phyloP scores from a whole-genome alignment of 2,888 invertebrate genomes.

The Scrobipalpa costella region DNA sequence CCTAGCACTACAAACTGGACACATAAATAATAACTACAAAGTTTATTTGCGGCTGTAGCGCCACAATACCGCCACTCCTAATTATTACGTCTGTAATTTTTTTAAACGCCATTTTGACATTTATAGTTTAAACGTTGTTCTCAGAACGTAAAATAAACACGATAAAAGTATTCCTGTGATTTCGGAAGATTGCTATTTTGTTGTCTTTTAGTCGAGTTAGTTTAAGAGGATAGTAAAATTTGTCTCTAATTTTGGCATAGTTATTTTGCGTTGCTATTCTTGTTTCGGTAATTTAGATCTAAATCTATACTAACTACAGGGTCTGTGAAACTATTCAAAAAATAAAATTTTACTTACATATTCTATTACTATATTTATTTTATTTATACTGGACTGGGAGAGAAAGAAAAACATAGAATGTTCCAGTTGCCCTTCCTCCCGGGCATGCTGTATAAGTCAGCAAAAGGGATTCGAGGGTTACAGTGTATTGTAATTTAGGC shows the following conservation, averaged over 20 bases:
- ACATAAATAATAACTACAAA: slow-evolving; percentile 14
- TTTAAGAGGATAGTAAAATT: slow-evolving; percentile 4
- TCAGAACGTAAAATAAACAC: slow-evolving; percentile 12
- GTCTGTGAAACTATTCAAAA: background rate
- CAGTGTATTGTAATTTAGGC: too few species aligned
- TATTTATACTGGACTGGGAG: too few species aligned
- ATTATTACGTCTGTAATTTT: slow-evolving; percentile 3
- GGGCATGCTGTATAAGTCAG: too few species aligned
- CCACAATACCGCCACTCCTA: slow-evolving; percentile 7
- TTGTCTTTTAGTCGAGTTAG: background rate
- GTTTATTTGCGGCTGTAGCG: background rate
- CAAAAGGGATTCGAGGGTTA: too few species aligned
- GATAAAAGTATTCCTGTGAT: background rate
- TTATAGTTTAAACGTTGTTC: background rate
- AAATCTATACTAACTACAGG: background rate
- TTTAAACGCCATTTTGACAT: slow-evolving; percentile 5
- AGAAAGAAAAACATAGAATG: too few species aligned
- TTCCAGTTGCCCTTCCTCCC: too few species aligned
- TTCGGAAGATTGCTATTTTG: slow-evolving; percentile 6
- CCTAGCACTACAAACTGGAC: slow-evolving; percentile 44
- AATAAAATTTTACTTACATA: too few species aligned
- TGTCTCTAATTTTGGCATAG: background rate
- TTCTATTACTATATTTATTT: too few species aligned
- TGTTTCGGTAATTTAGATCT: too few species aligned
- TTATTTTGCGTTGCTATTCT: background rate